phyloP scores from a whole-genome alignment of 1,140 invertebrate species.

The Drosophila gunungcola region DNA sequence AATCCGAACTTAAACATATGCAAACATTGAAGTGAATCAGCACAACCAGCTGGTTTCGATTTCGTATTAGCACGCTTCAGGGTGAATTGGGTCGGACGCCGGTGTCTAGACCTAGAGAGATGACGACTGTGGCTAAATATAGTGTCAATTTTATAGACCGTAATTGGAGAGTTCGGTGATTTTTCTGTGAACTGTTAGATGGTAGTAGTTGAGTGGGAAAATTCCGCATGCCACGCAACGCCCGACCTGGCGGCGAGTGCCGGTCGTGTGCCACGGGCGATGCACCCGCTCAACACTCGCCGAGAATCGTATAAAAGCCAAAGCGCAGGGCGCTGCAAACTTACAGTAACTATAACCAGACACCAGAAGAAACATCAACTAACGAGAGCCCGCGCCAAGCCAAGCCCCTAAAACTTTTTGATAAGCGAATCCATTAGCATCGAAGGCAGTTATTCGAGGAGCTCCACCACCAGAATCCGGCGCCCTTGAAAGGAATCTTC shows the following conservation, averaged over 20 bases:
- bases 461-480: no score
- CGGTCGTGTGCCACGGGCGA: slow-evolving; percentile 35
- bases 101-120: slow-evolving; percentile 15
- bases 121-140: slow-evolving; percentile 60
- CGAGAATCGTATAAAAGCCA: slow-evolving; percentile 64
- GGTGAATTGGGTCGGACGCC: slow-evolving; percentile 21
- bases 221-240: slow-evolving; percentile 38
- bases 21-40: slow-evolving; percentile 33
- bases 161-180: slow-evolving; percentile 45
- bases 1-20: slow-evolving; percentile 19
- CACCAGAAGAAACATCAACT: slow-evolving; percentile 19
- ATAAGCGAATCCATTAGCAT: neutral
- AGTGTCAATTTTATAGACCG: slow-evolving; percentile 42
- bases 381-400: slow-evolving; percentile 2
- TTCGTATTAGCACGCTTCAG: slow-evolving; percentile 36
- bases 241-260: slow-evolving; percentile 25
- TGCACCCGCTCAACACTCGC: slow-evolving; percentile 39
- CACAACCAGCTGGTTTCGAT: slow-evolving; percentile 15
- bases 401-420: slow-evolving; percentile 3
- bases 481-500: neutral
- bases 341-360: slow-evolving; percentile 38
- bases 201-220: slow-evolving; percentile 55
- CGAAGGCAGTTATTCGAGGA: neutral
- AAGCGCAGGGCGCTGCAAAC: neutral
- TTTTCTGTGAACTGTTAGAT: slow-evolving; percentile 52